These are phyloP conservation scores for Lasioglossum morio DNA, from an alignment of 2,888 invertebrate genomes.

Conservation along the genomic window DNA sequence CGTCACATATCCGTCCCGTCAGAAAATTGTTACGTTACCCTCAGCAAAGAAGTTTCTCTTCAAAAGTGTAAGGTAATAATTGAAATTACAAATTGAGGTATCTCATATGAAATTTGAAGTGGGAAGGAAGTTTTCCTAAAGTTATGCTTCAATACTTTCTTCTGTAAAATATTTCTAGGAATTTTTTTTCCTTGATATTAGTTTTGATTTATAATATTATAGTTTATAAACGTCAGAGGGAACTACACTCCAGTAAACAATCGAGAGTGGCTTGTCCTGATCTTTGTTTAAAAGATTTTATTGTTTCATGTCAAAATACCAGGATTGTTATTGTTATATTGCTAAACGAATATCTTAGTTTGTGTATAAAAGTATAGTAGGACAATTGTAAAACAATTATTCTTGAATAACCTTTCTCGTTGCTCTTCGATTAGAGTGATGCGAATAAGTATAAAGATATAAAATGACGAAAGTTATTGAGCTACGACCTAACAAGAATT, in stretches of 20 bases:
- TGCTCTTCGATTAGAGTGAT: neutral
- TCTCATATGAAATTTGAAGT: no score
- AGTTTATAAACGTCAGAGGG: neutral
- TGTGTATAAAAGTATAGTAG: neutral
- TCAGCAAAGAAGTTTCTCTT: no score
- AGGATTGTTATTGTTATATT: neutral
- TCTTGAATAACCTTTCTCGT: neutral
- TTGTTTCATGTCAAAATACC: neutral
- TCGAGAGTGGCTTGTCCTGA: neutral
- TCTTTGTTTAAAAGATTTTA: neutral
- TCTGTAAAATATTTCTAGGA: no score
- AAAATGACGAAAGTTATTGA: conserved; percentile 80
- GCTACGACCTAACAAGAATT: conserved; percentile 75
- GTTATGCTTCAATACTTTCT: no score
- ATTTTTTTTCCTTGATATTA: no score
- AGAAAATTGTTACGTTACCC: no score
- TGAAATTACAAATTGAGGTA: no score
- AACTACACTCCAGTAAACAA: neutral
- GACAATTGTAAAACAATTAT: neutral
- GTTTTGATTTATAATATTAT: no score
- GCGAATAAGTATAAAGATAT: neutral
- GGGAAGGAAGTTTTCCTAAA: no score
- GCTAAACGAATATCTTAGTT: neutral
- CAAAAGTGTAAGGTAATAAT: no score
- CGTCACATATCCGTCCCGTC: no score